Evolutionary conservation across 2,797 vertebrate genomes (phyloP).

Genomic region (Peromyscus melanophrys): DNA sequence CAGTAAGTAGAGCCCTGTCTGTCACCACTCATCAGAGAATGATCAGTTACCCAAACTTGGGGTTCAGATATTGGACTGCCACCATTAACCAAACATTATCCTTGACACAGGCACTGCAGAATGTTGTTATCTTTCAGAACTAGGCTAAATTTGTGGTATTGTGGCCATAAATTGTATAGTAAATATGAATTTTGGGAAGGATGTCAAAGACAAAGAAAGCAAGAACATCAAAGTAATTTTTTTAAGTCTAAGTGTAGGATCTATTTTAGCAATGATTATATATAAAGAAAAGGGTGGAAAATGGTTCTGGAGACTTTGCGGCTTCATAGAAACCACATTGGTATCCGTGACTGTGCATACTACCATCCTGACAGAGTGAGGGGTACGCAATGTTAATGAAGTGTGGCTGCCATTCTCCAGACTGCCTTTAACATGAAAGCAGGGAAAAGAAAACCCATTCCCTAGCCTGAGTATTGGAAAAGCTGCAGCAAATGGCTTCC

Average conservation of each 20-base stretch:
- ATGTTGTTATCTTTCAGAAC: conserved; percentile 16
- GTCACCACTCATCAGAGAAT: neutral
- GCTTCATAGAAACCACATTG: neutral
- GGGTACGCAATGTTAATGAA: neutral
- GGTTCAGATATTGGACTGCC: neutral
- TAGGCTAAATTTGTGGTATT: neutral
- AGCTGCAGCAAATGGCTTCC: neutral
- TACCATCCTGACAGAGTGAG: neutral
- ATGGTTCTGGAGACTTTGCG: neutral
- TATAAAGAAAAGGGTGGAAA: neutral
- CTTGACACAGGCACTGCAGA: neutral
- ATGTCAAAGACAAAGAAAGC: neutral
- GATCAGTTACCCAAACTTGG: neutral
- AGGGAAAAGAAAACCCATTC: neutral
- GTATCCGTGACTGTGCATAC: neutral
- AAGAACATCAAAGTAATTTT: neutral
- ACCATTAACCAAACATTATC: neutral
- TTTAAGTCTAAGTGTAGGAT: neutral
- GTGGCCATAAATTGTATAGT: neutral
- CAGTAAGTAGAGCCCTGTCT: neutral
- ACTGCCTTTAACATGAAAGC: neutral
- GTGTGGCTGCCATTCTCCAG: neutral
- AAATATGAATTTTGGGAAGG: neutral
- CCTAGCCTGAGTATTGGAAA: neutral
- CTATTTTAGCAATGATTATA: neutral